These are phyloP conservation scores for Brachypalpus laphriformis DNA, from an alignment of 2,888 invertebrate species.

Conservation along the genomic window DNA sequence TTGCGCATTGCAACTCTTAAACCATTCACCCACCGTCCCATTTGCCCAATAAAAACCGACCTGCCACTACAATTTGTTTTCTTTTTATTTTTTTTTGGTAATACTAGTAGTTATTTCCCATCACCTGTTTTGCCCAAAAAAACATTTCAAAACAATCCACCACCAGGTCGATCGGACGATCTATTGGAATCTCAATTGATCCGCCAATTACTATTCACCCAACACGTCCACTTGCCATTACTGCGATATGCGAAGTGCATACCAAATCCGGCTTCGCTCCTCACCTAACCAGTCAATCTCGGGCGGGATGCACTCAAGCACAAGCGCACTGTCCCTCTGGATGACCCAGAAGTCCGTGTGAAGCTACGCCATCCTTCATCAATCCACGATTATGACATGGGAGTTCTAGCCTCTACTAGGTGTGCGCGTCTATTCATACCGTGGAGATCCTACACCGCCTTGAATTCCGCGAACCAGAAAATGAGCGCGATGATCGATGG, in stretches of 20 bases:
- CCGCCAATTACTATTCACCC: conserved; percentile 59
- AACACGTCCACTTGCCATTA: conserved; percentile 70
- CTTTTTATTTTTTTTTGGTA: conserved; percentile 1
- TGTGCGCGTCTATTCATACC: background rate
- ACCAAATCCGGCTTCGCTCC: background rate
- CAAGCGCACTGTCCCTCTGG: conserved; percentile 14
- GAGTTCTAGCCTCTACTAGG: conserved; percentile 22
- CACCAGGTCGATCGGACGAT: conserved; percentile 15
- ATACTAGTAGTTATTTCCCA: conserved; percentile 39
- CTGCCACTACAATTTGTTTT: background rate
- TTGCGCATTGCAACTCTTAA: conserved; percentile 23
- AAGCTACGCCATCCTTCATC: conserved; percentile 4
- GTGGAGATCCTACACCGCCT: conserved; percentile 4
- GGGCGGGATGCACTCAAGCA: conserved; percentile 4
- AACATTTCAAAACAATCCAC: conserved; percentile 61
- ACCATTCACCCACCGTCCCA: conserved; percentile 42
- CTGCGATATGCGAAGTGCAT: conserved; percentile 45
- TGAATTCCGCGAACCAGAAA: conserved; percentile 60
- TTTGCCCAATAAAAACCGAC: conserved; percentile 43
- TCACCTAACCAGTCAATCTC: background rate
- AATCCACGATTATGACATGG: background rate
- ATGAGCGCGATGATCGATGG: conserved; percentile 50
- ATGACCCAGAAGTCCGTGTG: conserved; percentile 2
- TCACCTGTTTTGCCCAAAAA: conserved; percentile 47
- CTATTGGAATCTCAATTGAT: conserved; percentile 23